Percentiles rank a stretch among this genome's conserved stretches.
Evolutionary conservation across 92 coral and sea anemone species (phyloP).

Genomic region (Galaxea fascicularis): DNA sequence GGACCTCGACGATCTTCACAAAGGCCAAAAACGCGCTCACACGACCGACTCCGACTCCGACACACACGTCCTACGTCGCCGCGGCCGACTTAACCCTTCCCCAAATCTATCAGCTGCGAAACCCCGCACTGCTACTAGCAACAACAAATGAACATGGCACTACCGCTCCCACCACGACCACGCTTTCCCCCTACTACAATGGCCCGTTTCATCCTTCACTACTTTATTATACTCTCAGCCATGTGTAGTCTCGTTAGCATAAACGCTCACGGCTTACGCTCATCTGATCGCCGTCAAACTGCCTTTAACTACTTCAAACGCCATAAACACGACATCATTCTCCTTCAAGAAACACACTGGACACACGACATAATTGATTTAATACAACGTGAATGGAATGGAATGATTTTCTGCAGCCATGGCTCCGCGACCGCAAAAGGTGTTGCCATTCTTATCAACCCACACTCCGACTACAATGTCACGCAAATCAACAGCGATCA

Average conservation of each 20-base stretch:
- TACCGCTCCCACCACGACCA: no score
- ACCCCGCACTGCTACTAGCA: no score
- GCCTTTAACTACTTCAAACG: slow-evolving; percentile 23
- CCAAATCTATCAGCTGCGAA: no score
- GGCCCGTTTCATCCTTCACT: background rate
- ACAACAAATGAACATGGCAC: no score
- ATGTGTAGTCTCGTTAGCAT: background rate
- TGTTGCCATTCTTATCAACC: background rate
- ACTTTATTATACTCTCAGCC: background rate
- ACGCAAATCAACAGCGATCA: background rate
- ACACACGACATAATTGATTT: background rate
- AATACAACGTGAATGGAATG: background rate
- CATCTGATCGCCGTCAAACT: background rate
- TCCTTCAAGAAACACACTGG: slow-evolving; percentile 25
- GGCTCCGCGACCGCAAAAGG: no score
- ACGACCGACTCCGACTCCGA: background rate
- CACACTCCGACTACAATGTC: background rate
- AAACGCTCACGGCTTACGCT: slow-evolving; percentile 27
- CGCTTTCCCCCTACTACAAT: no score
- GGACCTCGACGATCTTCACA: background rate
- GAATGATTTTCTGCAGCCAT: background rate
- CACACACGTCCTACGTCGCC: no score
- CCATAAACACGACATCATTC: slow-evolving; percentile 4
- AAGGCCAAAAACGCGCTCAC: no score
- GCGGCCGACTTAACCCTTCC: no score